These are phyloP conservation scores for Cyclopterus lumpus DNA, from an alignment of 2,797 vertebrate genomes.

Conservation along the genomic window DNA sequence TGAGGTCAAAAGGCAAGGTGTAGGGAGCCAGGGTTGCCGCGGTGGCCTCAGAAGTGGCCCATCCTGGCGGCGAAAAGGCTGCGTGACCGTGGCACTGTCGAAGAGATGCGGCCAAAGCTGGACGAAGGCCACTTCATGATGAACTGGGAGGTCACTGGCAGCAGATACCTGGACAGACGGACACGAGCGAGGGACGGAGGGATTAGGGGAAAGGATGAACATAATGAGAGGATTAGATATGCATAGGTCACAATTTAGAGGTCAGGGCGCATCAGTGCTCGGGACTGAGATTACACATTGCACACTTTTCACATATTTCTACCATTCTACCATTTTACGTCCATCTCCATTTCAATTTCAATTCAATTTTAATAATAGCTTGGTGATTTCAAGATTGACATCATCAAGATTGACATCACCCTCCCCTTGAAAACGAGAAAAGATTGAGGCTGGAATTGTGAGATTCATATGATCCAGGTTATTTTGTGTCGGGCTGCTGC, in stretches of 20 bases:
- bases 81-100: slow-evolving; percentile 87
- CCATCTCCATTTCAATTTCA: slow-evolving; percentile 56
- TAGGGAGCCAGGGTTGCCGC: slow-evolving; percentile 64
- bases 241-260: slow-evolving; percentile 80
- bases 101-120: slow-evolving; percentile 87
- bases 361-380: slow-evolving; percentile 50
- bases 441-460: background rate
- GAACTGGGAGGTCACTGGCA: slow-evolving; percentile 96
- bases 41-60: slow-evolving; percentile 88
- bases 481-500: background rate
- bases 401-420: slow-evolving; percentile 19
- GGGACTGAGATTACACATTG: slow-evolving; percentile 61
- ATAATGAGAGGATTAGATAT: slow-evolving; percentile 84
- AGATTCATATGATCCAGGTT: slow-evolving; percentile 6
- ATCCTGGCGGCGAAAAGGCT: slow-evolving; percentile 91
- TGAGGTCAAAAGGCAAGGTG: slow-evolving; percentile 69
- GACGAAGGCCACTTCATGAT: slow-evolving; percentile 92
- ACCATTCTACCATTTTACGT: slow-evolving; percentile 51
- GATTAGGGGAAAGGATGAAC: slow-evolving; percentile 76
- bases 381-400: slow-evolving; percentile 24
- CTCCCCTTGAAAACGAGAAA: background rate
- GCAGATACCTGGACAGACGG: slow-evolving; percentile 92
- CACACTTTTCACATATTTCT: slow-evolving; percentile 52
- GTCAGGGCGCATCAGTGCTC: slow-evolving; percentile 72
- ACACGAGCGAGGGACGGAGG: slow-evolving; percentile 70